Conservation (phyloP, 2,797 vertebrate species). For the Micrastur ruficollis region DNA sequence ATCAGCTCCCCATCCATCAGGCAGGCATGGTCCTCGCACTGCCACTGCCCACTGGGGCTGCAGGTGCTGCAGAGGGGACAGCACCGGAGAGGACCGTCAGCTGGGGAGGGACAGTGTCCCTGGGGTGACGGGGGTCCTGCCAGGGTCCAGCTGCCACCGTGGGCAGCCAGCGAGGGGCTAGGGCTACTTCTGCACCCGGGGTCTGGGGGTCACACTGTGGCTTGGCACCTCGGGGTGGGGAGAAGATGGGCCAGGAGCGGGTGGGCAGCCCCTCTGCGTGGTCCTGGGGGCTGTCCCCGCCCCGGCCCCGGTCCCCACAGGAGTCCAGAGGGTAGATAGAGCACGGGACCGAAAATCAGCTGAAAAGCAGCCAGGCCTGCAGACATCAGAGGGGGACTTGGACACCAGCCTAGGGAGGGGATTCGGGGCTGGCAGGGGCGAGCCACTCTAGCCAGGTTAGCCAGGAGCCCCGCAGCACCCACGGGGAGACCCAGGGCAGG, state of each 20-base stretch:
- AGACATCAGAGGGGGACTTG: neutral
- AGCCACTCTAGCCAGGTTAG: neutral
- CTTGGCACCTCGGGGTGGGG: rapidly evolving
- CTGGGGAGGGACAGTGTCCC: rapidly evolving
- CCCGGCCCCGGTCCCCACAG: rapidly evolving
- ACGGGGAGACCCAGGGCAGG: rapidly evolving
- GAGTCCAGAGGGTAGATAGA: neutral
- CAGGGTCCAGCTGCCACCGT: rapidly evolving
- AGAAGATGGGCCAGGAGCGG: neutral
- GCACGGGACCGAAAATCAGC: neutral
- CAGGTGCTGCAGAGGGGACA: conserved; percentile 81
- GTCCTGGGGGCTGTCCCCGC: neutral
- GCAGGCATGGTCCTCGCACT: conserved; percentile 88
- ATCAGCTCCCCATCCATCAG: conserved; percentile 88
- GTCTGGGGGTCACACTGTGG: rapidly evolving
- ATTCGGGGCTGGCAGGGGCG: neutral
- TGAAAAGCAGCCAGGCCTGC: neutral
- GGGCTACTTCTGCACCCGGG: rapidly evolving
- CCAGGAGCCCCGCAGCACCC: neutral
- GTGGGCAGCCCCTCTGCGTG: neutral
- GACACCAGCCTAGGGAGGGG: neutral
- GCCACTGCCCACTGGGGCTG: conserved; percentile 81
- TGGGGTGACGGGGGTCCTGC: too few species aligned
- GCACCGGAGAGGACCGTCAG: neutral
- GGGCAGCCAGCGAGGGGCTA: rapidly evolving